Percentiles rank a stretch among this genome's conserved stretches.
Evolutionary conservation across 1,140 invertebrate species (phyloP).

Genomic region (Danaus melanippus): DNA sequence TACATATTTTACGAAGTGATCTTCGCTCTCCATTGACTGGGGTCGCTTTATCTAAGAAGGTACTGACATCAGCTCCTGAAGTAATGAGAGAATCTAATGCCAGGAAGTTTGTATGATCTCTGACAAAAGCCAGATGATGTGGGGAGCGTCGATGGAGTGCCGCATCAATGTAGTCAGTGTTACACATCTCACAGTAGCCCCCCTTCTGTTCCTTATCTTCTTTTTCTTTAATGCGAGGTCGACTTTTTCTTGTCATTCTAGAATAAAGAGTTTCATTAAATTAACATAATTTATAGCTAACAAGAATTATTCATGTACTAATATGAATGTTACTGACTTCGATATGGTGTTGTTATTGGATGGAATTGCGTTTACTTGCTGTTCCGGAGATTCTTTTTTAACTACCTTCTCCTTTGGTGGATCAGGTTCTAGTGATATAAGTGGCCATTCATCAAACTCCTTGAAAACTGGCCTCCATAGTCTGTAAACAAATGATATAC

Average conservation of each 20-base stretch:
- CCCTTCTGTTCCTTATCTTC: constrained; percentile 73
- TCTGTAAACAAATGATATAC: constrained; percentile 35
- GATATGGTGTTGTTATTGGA: constrained; percentile 19
- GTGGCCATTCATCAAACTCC: constrained; percentile 65
- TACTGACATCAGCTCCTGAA: constrained; percentile 74
- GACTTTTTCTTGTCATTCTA: constrained; percentile 78
- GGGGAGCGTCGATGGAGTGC: constrained; percentile 79
- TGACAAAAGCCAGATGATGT: constrained; percentile 79
- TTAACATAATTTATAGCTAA: constrained; percentile 4
- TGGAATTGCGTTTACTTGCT: constrained; percentile 16
- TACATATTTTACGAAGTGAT: constrained; percentile 59
- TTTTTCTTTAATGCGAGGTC: constrained; percentile 73
- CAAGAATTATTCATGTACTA: too few relatives aligned
- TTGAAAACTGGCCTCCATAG: constrained; percentile 60
- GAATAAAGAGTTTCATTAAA: constrained; percentile 24
- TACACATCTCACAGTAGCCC: constrained; percentile 85
- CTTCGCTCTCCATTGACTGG: constrained; percentile 56
- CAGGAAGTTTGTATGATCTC: constrained; percentile 80
- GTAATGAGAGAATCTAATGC: constrained; percentile 79
- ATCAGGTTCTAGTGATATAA: constrained; percentile 58
- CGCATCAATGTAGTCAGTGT: constrained; percentile 78
- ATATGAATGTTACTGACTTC: constrained; percentile 14
- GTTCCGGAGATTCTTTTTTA: constrained; percentile 39
- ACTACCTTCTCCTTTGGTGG: constrained; percentile 56
- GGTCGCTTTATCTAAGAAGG: constrained; percentile 72